Evolutionary conservation across 2,113 vertebrate genomes (phyloP).

Genomic region (human): GRCh38 chr2:149311501-149312000

Average conservation of each 20-base stretch:
- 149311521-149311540: too few relatives aligned
- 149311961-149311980: neutral
- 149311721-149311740: neutral
- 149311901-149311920: neutral
- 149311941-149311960: neutral
- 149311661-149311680: neutral
- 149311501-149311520: too few relatives aligned
- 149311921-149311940: neutral
- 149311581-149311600: neutral
- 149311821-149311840: neutral
- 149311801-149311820: neutral
- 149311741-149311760: neutral
- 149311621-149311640: neutral
- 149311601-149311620: too few relatives aligned
- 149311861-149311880: neutral
- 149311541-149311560: too few relatives aligned
- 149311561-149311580: too few relatives aligned
- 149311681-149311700: neutral
- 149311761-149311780: neutral
- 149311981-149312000: conserved; percentile 28
- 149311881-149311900: neutral
- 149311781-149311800: neutral
- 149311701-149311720: neutral
- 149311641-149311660: neutral
- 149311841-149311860: neutral